Base-by-base conservation (phyloP, 2,113 vertebrate genomes). In the Colistium nudipinnis region DNA sequence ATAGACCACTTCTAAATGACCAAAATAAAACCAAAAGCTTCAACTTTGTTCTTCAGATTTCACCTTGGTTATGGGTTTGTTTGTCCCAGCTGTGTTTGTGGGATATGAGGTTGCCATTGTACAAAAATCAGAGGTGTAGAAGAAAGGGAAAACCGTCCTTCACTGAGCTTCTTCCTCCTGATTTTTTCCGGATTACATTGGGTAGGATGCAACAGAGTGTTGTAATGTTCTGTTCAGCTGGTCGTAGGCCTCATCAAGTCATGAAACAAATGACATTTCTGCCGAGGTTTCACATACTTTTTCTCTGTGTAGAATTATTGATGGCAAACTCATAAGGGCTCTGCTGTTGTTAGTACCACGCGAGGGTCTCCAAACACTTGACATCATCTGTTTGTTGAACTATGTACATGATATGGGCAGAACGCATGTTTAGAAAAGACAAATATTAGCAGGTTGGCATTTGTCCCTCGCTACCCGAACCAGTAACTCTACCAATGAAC, bases 1-100 rank as follows among this genome's bases (percentile, higher is more conserved):
- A 66, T 38, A 79, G 28, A 85, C 74, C 62, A 70, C 75, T 60
- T 78, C 75, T 24, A 79, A 82, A 83, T 80, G 88, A 93, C 90
- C 86, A 93, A 92, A 92, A 90, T 82, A 55, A 59, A 92, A 93
- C 90, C 89, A 93, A 92, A 93, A 84, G 78, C 49, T 83, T 74
- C 69, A 80, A 59, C 48, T 62, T 70, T 74, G 70, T 64, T 76
- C 54, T 72, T 76, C 53, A 56, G 38, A 66, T 64, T 79, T 69
- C 61, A 39, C 47, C 66, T 74, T 61, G 33, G 69, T 74, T 78
- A 41, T 12, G 51, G 24, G 56, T 64, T 73, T 82, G 73, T 63
- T 41, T 27, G 28, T 73, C 52, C 61, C 36, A 54, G 64, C 11
- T 45, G 44, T 45, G 64, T 39, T 36, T 33, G 31, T 33, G 31